Evolutionary conservation across 2,797 vertebrate species (phyloP), one percentile per base, ranked within the genome.

Genomic region (Ctenopoma multispine): DNA sequence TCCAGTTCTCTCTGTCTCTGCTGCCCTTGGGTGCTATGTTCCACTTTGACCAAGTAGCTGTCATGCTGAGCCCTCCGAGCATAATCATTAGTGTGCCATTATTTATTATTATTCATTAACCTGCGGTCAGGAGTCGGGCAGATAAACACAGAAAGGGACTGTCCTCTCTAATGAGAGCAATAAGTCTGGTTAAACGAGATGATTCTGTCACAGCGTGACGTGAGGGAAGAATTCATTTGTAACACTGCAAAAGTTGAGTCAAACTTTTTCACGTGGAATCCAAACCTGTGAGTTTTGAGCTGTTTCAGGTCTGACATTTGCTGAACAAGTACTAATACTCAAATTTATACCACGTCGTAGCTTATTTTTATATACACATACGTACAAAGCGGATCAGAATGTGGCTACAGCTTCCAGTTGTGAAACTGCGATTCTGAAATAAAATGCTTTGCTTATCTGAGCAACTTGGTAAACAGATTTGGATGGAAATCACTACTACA

Each of bases 41-140:
- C 74, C 46, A 72, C 68, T 69, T 68, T 86, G 84, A 91, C 79
- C 6, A 23, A 90, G 70, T 70, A 56, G 53, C 72, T 87, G 84
- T 80, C 83, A 85, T 13, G 38, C 43, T n/a, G 64, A 82, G 78
- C 76, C 82, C 85, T 83, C 69, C 69, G 48, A 77, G 79, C 80
- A 53, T 65, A 83, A 92, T 87, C 75, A 88, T 88, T 73, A 87
- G 74, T 71, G 77, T 81, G 79, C 82, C 87, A 86, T 89, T 87
- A 86, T 87, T 85, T 84, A 89, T 90, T 77, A 85, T 88, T 82
- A 79, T 86, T 90, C 87, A 90, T 91, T 90, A 91, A 89, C 84
- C 82, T 86, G 79, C 43, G 53, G 81, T 81, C 79, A 85, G 69
- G 66, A 61, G 83, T 59, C 11, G 17, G 54, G 69, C 65, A 68